A percentile compares a stretch with the other conserved stretches of the same genome.
Evolutionary conservation across 1,140 invertebrate genomes (phyloP).

Genomic region (Trachymyrmex cornetzi): DNA sequence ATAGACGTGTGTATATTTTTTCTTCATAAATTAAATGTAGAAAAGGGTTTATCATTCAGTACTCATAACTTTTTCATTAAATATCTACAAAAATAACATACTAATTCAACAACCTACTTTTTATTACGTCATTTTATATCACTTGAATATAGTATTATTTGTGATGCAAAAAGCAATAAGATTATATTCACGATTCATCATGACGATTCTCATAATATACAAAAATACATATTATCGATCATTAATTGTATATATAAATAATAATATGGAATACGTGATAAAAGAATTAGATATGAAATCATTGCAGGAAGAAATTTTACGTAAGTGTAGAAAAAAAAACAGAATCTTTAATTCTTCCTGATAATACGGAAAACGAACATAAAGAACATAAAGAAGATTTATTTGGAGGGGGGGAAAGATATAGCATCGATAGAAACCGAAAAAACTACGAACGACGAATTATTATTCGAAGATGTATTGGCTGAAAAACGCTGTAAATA

Average conservation of each 20-base stretch:
- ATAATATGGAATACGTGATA: neutral
- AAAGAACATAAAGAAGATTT: slow-evolving; percentile 28
- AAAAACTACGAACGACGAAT: slow-evolving; percentile 33
- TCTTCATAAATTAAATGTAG: neutral
- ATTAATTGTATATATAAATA: slow-evolving; percentile 16
- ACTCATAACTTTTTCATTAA: slow-evolving; percentile 1
- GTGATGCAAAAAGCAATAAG: too few species aligned
- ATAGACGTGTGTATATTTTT: neutral
- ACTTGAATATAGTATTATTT: slow-evolving; percentile 17
- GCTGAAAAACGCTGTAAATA: slow-evolving; percentile 69
- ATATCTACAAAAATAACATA: neutral
- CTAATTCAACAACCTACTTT: slow-evolving; percentile 2
- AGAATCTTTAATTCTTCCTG: neutral
- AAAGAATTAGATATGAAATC: neutral
- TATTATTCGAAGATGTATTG: slow-evolving; percentile 64
- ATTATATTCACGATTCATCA: neutral
- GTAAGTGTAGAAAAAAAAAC: slow-evolving; percentile 49
- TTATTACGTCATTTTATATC: slow-evolving; percentile 24
- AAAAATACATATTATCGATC: neutral
- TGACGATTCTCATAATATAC: neutral
- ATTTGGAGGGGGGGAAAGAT: neutral
- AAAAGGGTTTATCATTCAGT: neutral
- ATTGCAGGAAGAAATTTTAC: slow-evolving; percentile 37
- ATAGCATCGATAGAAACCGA: neutral
- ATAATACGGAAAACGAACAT: slow-evolving; percentile 12